Evolutionary conservation across 2,113 vertebrate genomes (phyloP).

Genomic region (Anguilla japonica): DNA sequence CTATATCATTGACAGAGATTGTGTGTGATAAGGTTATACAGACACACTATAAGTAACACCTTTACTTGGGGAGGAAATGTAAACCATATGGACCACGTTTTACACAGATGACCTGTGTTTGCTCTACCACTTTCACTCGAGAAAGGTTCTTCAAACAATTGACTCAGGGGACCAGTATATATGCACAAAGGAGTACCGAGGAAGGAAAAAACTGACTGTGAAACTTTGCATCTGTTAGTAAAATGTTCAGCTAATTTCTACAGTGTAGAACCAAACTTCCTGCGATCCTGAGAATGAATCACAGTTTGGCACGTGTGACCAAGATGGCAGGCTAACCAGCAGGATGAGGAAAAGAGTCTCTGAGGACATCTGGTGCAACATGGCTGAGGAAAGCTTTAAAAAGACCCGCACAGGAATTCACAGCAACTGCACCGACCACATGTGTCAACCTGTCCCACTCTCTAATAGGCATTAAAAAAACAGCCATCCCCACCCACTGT

Average conservation of each 20-base stretch:
- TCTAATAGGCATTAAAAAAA: background rate
- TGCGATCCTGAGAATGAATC: background rate
- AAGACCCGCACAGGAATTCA: conserved; percentile 10
- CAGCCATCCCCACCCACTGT: background rate
- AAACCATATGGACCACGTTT: background rate
- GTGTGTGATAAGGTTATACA: background rate
- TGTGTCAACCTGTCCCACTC: background rate
- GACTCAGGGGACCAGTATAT: background rate
- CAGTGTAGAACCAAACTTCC: background rate
- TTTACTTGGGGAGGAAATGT: background rate
- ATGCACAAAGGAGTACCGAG: background rate
- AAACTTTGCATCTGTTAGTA: background rate
- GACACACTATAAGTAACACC: background rate
- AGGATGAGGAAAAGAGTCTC: background rate
- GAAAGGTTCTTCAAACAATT: background rate
- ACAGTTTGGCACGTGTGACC: background rate
- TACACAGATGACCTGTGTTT: background rate
- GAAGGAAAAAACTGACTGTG: background rate
- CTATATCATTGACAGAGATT: background rate
- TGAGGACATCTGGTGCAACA: background rate
- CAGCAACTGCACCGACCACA: background rate
- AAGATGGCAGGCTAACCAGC: background rate
- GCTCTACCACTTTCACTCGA: background rate
- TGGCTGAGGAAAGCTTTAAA: background rate
- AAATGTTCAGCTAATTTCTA: background rate